Evolutionary conservation across 1,140 invertebrate species (phyloP), one percentile per base, ranked within the genome.

Genomic region (Philopotamus ludificatus): DNA sequence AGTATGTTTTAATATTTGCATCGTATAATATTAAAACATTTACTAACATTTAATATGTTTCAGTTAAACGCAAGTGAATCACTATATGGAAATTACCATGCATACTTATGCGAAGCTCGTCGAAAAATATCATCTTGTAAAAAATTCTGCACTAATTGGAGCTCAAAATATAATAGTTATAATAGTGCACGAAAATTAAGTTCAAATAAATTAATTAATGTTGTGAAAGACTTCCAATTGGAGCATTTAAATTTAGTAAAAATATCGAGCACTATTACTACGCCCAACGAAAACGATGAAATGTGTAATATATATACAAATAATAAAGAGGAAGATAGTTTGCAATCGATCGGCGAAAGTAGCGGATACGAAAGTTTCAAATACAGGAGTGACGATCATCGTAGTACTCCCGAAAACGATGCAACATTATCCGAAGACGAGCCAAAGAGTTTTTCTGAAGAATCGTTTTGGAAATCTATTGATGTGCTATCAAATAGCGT

Each of bases 321-420:
- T 59, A 77, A 75, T 28, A 81, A 82, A 68, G 73, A 79, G 53
- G 73, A 78, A 12, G 82, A 85, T 70, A 89, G 85, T 76, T 77
- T 89, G 47, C 84, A 86, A 44, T 93, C 90, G 0, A 81, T 89
- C 15, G 89, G 89, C 1, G 89, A 92, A 65, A 92, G 89, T 68
- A 92, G 90, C 74, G 91, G 90, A 23, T 93, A 93, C 71, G 90
- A 93, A 71, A 93, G 90, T 72, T 89, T 92, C 70, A 88, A 85
- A 64, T 84, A 86, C 67, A 87, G 86, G 70, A 74, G 82, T 0
- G 84, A 87, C 4, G 84, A 86, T 18, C 62, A 61, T 39, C 75
- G 77, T n/a, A 67, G 78, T 47, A 67, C 68, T 63, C 50, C 62
- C 44, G 60, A 72, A 71, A 55, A 65, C 66, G 66, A 72, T 70